Base-by-base conservation (phyloP, 2,113 vertebrate species). In the Grallaria varia region DNA sequence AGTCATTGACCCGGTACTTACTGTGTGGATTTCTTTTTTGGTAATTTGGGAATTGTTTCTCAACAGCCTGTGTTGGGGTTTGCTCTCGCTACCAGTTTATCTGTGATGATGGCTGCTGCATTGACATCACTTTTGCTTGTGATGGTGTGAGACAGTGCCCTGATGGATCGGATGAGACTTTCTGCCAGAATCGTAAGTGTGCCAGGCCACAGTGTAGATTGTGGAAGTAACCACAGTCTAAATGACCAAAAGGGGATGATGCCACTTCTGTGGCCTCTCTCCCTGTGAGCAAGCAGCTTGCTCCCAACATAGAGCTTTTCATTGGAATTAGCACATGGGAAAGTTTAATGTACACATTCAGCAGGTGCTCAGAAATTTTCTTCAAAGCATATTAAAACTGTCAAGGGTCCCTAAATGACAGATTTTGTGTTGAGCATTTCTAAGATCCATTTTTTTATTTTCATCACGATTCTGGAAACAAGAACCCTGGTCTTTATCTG, bases 81-180 rank as follows among this genome's bases (percentile, higher is more conserved):
- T 99, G 99, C 86, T 99, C 98, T 1, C 98, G 98, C 82, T 99
- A 99, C 97, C 99, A 99, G 98, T 99, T 99, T 92, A 98, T 98
- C 90, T 99, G 99, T 40, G 99, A 99, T 2, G 98, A 99, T 2
- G 99, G 99, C 89, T 99, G 99, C 97, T 99, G 99, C 73, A 98
- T 99, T 35, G 99, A 99, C 97, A 99, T 99, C 97, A 99, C 98
- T 0, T 98, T 99, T 72, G 99, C 99, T 9, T 99, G 99, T 2
- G 99, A 99, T 24, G 99, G 99, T 21, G 98, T 98, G 79, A 98
- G 98, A 15, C 99, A 99, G 69, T 99, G 99, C 84, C 98, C 99
- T 1, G 99, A 99, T 30, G 98, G 98, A 44, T 99, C 99, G 0
- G 99, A 99, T 7, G 99, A 99, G 95, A 98, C 98, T 60, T 99